Conservation (phyloP, 1,140 invertebrate genomes). For the Spodoptera frugiperda region DNA sequence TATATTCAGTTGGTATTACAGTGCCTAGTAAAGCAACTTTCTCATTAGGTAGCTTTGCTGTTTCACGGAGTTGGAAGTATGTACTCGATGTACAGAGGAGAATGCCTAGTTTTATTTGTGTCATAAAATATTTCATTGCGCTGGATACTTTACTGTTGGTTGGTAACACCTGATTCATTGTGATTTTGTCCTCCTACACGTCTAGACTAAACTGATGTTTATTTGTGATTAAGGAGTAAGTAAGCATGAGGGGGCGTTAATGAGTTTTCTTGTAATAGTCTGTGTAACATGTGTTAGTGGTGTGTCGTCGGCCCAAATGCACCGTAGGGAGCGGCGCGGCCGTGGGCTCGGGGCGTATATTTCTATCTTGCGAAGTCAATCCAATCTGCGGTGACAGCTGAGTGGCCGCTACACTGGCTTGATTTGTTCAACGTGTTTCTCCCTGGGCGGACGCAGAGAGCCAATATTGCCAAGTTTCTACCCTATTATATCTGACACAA, state of each 20-base stretch:
- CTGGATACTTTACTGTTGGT: not conserved
- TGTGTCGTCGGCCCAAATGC: constrained; percentile 50
- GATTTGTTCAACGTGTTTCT: constrained; percentile 65
- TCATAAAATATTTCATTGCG: constrained; percentile 29
- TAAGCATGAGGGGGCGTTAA: not conserved
- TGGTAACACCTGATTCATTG: not conserved
- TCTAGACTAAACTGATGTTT: not conserved
- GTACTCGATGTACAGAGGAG: constrained; percentile 11
- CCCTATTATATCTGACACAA: constrained; percentile 21
- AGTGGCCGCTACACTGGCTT: constrained; percentile 63
- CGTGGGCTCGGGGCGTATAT: constrained; percentile 49
- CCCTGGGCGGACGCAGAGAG: not conserved
- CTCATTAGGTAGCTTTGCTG: constrained; percentile 41
- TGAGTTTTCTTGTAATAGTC: constrained; percentile 29
- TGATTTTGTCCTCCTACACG: not conserved
- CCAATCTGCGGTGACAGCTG: constrained; percentile 68
- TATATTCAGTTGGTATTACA: constrained; percentile 42
- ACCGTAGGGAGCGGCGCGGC: constrained; percentile 49
- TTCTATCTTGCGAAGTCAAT: constrained; percentile 66
- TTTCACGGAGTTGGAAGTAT: not conserved
- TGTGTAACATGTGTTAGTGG: constrained; percentile 12
- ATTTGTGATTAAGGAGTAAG: not conserved
- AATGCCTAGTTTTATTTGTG: constrained; percentile 21
- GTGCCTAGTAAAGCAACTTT: constrained; percentile 41
- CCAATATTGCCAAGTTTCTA: constrained; percentile 17